These are phyloP conservation scores for Dicyrtoma fusca DNA, from an alignment of 2,888 invertebrate genomes.

Conservation along the genomic window DNA sequence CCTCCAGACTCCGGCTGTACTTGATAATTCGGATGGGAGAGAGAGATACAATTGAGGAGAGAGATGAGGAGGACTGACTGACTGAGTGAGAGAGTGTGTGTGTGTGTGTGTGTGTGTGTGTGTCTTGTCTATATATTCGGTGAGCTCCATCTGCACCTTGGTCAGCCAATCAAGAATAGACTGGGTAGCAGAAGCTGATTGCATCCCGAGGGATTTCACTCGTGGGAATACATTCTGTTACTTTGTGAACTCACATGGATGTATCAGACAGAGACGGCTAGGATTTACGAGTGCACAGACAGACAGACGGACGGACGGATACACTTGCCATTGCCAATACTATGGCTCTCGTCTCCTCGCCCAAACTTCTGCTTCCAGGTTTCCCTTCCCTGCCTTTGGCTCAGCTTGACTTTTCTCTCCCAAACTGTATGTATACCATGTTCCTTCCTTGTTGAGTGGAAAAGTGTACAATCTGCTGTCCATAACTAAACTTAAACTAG, in stretches of 20 bases:
- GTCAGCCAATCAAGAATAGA: constrained; percentile 47
- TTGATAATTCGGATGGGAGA: neutral
- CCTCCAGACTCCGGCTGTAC: neutral
- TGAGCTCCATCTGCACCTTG: constrained; percentile 53
- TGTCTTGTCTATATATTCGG: constrained; percentile 43
- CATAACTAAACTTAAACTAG: too few species aligned
- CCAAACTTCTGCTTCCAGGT: too few species aligned
- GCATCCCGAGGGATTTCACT: constrained; percentile 45
- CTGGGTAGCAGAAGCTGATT: constrained; percentile 43
- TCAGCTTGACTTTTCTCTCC: too few species aligned
- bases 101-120: constrained; percentile 26
- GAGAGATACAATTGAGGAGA: neutral
- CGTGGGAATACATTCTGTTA: constrained; percentile 38
- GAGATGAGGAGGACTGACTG: too few species aligned
- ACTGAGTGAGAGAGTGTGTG: constrained; percentile 3
- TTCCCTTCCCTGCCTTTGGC: too few species aligned
- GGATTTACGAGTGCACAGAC: neutral
- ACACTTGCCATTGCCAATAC: neutral
- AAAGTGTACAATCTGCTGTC: too few species aligned
- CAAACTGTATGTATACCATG: too few species aligned
- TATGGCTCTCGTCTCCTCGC: too few species aligned
- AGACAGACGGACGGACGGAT: neutral
- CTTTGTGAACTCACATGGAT: constrained; percentile 6
- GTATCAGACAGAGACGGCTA: constrained; percentile 4
- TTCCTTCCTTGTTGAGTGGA: too few species aligned